Evolutionary conservation across 2,113 vertebrate genomes (phyloP).

Genomic region (Excalfactoria chinensis): DNA sequence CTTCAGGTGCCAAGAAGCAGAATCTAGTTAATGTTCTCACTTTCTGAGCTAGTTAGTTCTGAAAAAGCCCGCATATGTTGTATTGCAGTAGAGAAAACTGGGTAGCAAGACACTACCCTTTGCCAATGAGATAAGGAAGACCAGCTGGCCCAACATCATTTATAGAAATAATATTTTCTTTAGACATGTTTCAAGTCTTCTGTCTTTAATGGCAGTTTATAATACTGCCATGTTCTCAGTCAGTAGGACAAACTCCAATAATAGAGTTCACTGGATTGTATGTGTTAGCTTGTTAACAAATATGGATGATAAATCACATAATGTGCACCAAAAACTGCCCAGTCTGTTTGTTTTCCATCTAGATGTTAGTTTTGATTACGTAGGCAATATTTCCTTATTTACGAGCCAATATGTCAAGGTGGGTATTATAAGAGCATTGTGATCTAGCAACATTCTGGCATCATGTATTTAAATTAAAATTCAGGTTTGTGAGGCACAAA

Average conservation of each 20-base stretch:
- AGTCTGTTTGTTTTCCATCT: neutral
- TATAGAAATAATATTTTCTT: neutral
- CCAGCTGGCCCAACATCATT: neutral
- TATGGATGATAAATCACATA: neutral
- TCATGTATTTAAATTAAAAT: neutral
- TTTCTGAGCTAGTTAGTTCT: neutral
- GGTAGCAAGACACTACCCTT: neutral
- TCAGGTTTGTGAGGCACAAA: neutral
- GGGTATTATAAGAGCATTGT: neutral
- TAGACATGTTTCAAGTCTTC: neutral
- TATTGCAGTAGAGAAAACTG: neutral
- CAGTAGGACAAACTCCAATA: neutral
- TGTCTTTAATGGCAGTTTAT: neutral
- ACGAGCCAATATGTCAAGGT: neutral
- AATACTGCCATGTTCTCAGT: neutral
- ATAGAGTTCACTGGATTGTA: neutral
- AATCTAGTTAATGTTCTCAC: neutral
- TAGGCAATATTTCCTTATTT: neutral
- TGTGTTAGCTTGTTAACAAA: neutral
- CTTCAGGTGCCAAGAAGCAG: neutral
- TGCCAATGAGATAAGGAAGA: neutral
- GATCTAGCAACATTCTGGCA: rapidly evolving
- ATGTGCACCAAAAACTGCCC: neutral
- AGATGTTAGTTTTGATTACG: neutral
- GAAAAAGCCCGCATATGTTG: neutral